Evolutionary conservation across 2,888 invertebrate genomes (phyloP).

Genomic region (Drosophila antonietae): DNA sequence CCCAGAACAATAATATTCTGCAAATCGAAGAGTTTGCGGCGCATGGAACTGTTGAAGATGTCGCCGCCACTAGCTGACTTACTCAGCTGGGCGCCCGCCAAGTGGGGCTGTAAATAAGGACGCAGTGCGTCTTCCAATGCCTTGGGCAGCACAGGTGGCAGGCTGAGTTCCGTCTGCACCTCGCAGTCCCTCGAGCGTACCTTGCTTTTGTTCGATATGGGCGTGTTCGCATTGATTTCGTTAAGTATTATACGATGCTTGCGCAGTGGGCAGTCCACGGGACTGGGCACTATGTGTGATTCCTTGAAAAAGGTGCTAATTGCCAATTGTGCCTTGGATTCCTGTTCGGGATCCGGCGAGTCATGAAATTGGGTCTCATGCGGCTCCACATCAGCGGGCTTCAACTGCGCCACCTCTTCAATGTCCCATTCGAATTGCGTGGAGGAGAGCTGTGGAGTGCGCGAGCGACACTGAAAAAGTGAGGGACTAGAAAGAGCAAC

Average conservation of each 20-base stretch:
- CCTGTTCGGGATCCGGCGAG: conserved; percentile 86
- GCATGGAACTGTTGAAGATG: conserved; percentile 81
- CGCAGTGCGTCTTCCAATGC: conserved; percentile 86
- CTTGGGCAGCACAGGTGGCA: conserved; percentile 86
- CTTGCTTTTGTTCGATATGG: conserved; percentile 71
- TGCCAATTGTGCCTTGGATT: conserved; percentile 87
- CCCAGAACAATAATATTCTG: conserved; percentile 74
- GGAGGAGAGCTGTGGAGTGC: conserved; percentile 82
- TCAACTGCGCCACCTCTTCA: conserved; percentile 88
- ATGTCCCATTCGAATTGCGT: conserved; percentile 88
- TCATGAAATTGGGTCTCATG: conserved; percentile 86
- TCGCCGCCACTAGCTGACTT: conserved; percentile 53
- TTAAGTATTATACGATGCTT: conserved; percentile 82
- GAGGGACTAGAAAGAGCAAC: conserved; percentile 77
- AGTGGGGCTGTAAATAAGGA: conserved; percentile 86
- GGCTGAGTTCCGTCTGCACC: conserved; percentile 87
- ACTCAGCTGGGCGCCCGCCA: conserved; percentile 50
- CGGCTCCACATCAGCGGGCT: conserved; percentile 87
- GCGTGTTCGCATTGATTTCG: conserved; percentile 74
- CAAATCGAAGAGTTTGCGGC: conserved; percentile 83
- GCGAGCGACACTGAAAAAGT: conserved; percentile 81
- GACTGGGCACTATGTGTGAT: conserved; percentile 84
- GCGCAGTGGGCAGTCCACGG: conserved; percentile 82
- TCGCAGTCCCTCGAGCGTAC: conserved; percentile 83
- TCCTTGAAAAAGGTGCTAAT: conserved; percentile 85